Evolutionary conservation across 2,113 vertebrate genomes (phyloP), one percentile per base, ranked within the genome.

Genomic region (Corythaeola cristata): DNA sequence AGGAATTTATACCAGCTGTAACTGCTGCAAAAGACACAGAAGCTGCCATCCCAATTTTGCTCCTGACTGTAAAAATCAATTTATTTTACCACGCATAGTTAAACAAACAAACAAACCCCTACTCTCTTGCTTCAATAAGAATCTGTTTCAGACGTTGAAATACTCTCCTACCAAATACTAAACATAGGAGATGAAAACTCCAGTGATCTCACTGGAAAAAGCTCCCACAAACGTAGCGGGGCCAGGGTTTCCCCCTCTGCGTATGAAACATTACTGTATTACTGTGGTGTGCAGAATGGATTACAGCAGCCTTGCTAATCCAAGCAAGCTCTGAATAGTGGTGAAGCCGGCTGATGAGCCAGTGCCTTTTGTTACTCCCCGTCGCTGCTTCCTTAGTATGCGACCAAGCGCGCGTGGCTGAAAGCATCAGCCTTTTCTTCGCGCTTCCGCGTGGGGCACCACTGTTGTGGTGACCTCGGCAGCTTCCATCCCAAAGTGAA

Each of bases 361-460:
- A 80, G 74, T 41, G 84, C 87, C 91, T 94, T 95, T 95, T 63
- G 84, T 92, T 87, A 63, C 63, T 58, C 19, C 50, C 55, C 60
- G 23, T 8, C 2, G 4, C 73, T 0, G 5, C 90, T 87, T 95
- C 92, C 92, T 95, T 91, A 96, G 90, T 93, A 94, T 95, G 95
- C 85, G 4, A 28, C 71, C 15, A 4, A 50, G 92, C 19, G 17
- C 11, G n/a, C 7, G 60, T 24, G 66, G 73, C 90, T 78, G 68
- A 8, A 82, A 94, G 71, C 78, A 52, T 12, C 11, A 1, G 73
- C 64, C 77, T 84, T 89, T 87, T 89, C 89, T 91, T 85, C 4
- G 5, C 2, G 6, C 68, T 92, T 93, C 95, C 35, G 83, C 3
- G 1, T 17, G 0, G 62, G 59, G 44, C 74, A 47, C 5, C 1